Base-by-base conservation (phyloP, 2,888 invertebrate species). In the Zonitis immaculata region DNA sequence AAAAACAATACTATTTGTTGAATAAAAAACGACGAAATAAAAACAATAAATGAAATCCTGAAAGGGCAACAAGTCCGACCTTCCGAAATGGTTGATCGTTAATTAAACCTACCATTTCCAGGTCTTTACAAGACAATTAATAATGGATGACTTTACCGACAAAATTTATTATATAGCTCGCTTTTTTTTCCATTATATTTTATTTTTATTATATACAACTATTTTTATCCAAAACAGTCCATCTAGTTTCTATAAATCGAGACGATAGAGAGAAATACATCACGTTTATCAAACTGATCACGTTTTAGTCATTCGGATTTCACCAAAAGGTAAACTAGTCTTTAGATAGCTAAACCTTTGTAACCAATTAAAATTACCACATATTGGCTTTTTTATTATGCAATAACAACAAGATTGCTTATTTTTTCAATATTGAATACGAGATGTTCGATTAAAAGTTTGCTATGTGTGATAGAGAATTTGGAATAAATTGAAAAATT, bases 261-360 rank as follows among this genome's bases (percentile, higher is more conserved):
- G 44, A 53, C 53, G 49, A 45, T 53, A 53, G 22, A 25, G 46
- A 22, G 26, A 42, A 30, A 28, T 46, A 46, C 26, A 8, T 22
- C 22, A 16, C 45, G 47, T 54, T 60, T 53, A 28, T 47, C 44
- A 58, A 54, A 43, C 55, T 43, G 50, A 52, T 58, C 60, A 58
- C 60, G 60, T 57, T 50, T 50, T 35, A 50, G 47, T 54, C 54
- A 50, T 60, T 58, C 58, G 52, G 50, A 50, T 60, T 60, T 58
- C 58, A 58, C 54, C 56, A 57, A 52, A 47, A 43, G 47, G 28
- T 16, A 44, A 14, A 44, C 32, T 44, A 44, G 42, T 47, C 43
- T 43, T 47, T 47, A 30, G 47, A 42, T 47, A 52, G 51, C 47
- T 42, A 32, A 51, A 51, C 20, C 42, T 14, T 26, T 7, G 44